Base-by-base conservation (phyloP, 2,888 invertebrate genomes). In the Melikaiella ostensackeni region DNA sequence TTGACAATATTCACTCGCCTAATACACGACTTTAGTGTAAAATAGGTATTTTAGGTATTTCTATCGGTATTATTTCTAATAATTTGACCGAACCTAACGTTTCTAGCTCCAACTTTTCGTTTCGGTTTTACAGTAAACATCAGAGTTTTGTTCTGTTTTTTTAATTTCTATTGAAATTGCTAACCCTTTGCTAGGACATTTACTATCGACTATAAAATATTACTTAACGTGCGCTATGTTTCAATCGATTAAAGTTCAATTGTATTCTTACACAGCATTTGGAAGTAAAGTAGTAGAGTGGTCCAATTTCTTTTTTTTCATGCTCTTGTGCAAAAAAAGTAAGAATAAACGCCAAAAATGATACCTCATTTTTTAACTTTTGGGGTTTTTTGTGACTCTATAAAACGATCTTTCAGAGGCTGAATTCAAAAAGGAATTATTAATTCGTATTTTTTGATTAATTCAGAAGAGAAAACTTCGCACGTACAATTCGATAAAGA, bases 11-110 rank as follows among this genome's bases (percentile, higher is more conserved):
- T 77, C 78, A 79, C 79, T 80, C 30, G 13, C 24, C 24, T 27
- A 42, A 33, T 63, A 75, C 70, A 73, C 79, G 80, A 80, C 62
- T 78, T 85, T 82, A 80, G 77, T 85, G 85, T 87, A 86, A 86
- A 86, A 86, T 86, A 80, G 74, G 66, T 80, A 24, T 24, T 76
- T 66, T 86, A 80, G 74, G 66, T 80, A 24, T 24, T 76, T 66
- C 55, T 66, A 76, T 35, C 30, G 30, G 30, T 30, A 30, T 30
- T 30, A 30, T 4, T 30, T 76, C 46, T 77, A 79, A 62, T 73
- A 79, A 76, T 76, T 79, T 79, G 66, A 79, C 61, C 46, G 62
- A 74, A 42, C 50, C 46, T 75, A 76, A 74, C 61, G 2, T n/a
- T 57, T 59, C 21, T 38, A 74, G 42, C 30, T 33, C 9, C 61